phyloP scores from a whole-genome alignment of 92 coral and sea anemone genomes.

The Epizoanthus fatuus region DNA sequence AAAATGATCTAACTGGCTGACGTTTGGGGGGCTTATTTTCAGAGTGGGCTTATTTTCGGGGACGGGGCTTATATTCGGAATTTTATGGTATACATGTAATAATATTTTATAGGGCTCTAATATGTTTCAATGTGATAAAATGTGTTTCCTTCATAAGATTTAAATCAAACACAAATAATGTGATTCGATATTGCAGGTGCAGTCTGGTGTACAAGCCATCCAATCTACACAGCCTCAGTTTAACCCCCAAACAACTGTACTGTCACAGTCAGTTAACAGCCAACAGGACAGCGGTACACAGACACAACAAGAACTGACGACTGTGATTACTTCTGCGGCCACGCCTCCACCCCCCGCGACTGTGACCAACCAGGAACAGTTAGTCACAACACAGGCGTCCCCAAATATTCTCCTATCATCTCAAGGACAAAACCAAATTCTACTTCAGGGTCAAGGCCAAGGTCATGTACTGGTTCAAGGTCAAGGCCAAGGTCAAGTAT shows the following conservation, averaged over 20 bases:
- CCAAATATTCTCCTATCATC: conserved; percentile 21
- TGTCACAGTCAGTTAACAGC: conserved; percentile 45
- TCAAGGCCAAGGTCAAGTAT: conserved; percentile 20
- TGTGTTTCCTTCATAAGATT: too few species aligned
- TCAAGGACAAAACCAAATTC: conserved; percentile 21
- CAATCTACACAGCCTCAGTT: conserved; percentile 49
- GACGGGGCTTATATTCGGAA: too few species aligned
- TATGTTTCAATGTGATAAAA: too few species aligned
- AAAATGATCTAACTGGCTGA: too few species aligned
- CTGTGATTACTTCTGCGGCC: conserved; percentile 15
- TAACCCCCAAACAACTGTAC: conserved; percentile 4
- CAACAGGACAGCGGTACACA: conserved; percentile 60
- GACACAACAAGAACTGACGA: conserved; percentile 65
- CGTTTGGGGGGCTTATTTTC: too few species aligned
- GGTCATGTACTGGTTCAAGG: conserved; percentile 16
- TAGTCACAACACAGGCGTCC: conserved; percentile 32
- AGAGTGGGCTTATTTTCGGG: too few species aligned
- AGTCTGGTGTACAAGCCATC: conserved; percentile 21
- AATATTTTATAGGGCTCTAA: not conserved
- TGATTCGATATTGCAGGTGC: conserved; percentile 2
- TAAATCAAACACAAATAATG: too few species aligned
- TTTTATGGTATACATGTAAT: too few species aligned
- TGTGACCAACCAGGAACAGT: conserved; percentile 18
- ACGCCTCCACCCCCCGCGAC: conserved; percentile 19
- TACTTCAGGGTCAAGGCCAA: conserved; percentile 26